phyloP scores from a whole-genome alignment of 2,113 vertebrate genomes.

The Otolemur garnettii region DNA sequence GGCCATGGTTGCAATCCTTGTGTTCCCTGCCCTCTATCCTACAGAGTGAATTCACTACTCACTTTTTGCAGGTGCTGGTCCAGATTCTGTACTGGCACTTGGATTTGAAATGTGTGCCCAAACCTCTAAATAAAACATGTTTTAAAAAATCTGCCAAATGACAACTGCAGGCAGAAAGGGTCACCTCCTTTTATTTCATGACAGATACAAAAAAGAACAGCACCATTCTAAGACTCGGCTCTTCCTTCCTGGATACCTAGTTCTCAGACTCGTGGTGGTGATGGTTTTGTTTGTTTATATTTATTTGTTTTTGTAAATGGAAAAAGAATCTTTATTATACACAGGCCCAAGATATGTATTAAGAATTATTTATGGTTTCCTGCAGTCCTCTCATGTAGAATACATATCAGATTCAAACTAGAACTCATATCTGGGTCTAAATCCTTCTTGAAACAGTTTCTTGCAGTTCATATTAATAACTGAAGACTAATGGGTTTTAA shows the following conservation, averaged over 20 bases:
- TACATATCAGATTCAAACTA: conserved; percentile 58
- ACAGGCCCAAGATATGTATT: not conserved
- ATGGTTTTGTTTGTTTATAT: not conserved
- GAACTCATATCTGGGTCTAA: conserved; percentile 54
- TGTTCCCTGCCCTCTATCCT: too few species aligned
- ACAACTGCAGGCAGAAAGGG: not conserved
- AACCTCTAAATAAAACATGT: not conserved
- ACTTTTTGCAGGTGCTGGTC: not conserved
- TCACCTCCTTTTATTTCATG: not conserved
- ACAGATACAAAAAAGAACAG: not conserved
- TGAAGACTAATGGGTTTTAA: conserved; percentile 23
- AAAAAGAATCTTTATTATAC: conserved; percentile 17
- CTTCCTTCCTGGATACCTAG: not conserved
- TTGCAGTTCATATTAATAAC: conserved; percentile 26
- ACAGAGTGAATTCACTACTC: accelerated
- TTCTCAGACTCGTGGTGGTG: not conserved
- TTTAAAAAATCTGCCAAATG: not conserved
- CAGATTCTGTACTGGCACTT: not conserved
- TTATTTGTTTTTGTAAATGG: not conserved
- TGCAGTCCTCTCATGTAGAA: conserved; percentile 48
- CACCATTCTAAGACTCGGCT: not conserved
- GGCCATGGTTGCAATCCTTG: not conserved
- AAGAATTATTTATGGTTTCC: conserved; percentile 64
- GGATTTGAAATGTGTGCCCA: not conserved
- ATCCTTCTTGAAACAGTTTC: conserved; percentile 61